A percentile compares a stretch with the other conserved stretches of the same genome.
phyloP scores from a whole-genome alignment of 1,140 invertebrate genomes.

The Popillia japonica region DNA sequence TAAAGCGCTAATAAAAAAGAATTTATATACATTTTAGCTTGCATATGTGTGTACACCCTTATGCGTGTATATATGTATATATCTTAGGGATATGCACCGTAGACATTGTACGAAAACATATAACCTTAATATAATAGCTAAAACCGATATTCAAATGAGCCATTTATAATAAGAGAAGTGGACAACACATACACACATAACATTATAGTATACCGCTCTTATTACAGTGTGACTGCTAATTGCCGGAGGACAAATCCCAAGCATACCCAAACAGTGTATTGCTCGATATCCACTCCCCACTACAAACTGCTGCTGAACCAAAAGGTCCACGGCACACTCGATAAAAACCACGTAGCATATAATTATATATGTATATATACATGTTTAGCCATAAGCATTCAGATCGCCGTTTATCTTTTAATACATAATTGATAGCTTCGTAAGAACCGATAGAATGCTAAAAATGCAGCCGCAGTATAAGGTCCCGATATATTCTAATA shows the following conservation, averaged over 20 bases:
- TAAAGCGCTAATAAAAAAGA: too few species aligned
- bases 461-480: slow-evolving; percentile 53
- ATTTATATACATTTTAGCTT: too few species aligned
- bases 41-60: too few species aligned
- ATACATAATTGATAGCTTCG: slow-evolving; percentile 62
- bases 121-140: slow-evolving; percentile 19
- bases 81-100: background rate
- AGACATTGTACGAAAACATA: background rate
- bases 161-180: slow-evolving; percentile 55
- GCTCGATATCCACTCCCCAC: slow-evolving; percentile 40
- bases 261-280: background rate
- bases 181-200: slow-evolving; percentile 42
- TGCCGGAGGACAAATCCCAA: slow-evolving; percentile 47
- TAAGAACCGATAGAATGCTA: slow-evolving; percentile 59
- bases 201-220: too few species aligned
- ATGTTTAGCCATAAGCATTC: slow-evolving; percentile 61
- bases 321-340: slow-evolving; percentile 53
- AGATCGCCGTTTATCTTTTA: slow-evolving; percentile 61
- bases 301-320: slow-evolving; percentile 45
- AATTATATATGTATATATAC: slow-evolving; percentile 62
- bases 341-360: slow-evolving; percentile 60
- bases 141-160: slow-evolving; percentile 54
- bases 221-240: slow-evolving; percentile 56
- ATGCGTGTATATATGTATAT: too few species aligned
- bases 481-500: background rate